A percentile compares a stretch with the other conserved stretches of the same genome.
These are phyloP conservation scores for Tolmerus cingulatus DNA, from an alignment of 2,888 invertebrate genomes.

Conservation along the genomic window DNA sequence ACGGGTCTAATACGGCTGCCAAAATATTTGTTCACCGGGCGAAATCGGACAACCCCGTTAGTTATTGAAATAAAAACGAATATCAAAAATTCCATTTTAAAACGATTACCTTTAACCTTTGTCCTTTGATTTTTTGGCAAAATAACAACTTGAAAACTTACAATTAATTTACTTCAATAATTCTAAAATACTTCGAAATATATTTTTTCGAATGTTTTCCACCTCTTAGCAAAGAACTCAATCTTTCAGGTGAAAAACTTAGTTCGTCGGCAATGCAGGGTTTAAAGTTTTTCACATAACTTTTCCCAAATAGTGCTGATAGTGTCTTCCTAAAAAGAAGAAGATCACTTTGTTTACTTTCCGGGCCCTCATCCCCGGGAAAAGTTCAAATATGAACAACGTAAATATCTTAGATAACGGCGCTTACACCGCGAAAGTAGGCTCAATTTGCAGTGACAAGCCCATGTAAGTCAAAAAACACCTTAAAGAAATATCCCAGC, in stretches of 20 bases:
- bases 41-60: no score
- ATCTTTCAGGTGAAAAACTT: neutral
- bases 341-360: constrained; percentile 2
- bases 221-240: neutral
- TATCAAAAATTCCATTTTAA: no score
- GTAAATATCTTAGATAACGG: constrained; percentile 82
- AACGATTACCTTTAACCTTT: no score
- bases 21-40: no score
- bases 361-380: neutral
- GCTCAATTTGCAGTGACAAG: constrained; percentile 72
- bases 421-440: constrained; percentile 85
- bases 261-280: neutral
- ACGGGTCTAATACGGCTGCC: no score
- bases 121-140: no score
- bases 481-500: neutral
- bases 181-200: neutral
- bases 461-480: constrained; percentile 67
- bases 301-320: neutral
- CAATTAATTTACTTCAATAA: neutral
- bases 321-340: neutral
- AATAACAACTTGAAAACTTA: no score
- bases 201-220: neutral
- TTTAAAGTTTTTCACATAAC: neutral
- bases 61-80: no score
- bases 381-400: neutral